Conservation (phyloP, 2,113 vertebrate species). For the Amblyopsis rosae region DNA sequence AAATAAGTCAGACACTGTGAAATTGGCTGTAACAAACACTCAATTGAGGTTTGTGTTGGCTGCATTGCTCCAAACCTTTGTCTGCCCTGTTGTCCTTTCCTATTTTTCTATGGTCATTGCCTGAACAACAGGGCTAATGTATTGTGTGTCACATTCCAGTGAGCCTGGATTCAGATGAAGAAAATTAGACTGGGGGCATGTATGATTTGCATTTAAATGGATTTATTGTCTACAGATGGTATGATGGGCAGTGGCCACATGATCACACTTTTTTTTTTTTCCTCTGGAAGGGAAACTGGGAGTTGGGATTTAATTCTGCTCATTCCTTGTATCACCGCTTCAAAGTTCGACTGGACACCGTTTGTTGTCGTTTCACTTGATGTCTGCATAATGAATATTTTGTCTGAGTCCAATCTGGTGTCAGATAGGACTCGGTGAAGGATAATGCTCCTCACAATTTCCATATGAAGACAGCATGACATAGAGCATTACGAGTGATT, state of each 20-base stretch:
- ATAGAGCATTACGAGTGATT: not conserved
- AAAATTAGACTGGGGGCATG: conserved; percentile 43
- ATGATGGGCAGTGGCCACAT: conserved; percentile 55
- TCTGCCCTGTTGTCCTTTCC: not conserved
- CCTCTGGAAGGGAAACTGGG: conserved; percentile 46
- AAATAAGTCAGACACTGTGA: not conserved
- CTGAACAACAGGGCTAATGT: conserved; percentile 6
- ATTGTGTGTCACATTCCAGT: conserved; percentile 48
- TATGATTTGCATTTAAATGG: conserved; percentile 77
- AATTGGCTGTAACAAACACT: not conserved
- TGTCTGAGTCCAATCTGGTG: conserved; percentile 36
- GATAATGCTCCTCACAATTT: conserved; percentile 6
- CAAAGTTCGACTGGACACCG: conserved; percentile 15
- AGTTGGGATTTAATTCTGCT: conserved; percentile 45
- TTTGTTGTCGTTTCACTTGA: conserved; percentile 4
- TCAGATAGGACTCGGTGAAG: conserved; percentile 12
- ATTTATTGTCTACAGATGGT: conserved; percentile 61
- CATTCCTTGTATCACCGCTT: conserved; percentile 7
- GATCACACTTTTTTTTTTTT: conserved; percentile 44
- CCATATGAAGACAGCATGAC: conserved; percentile 6
- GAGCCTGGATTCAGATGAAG: conserved; percentile 32
- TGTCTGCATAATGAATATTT: conserved; percentile 38
- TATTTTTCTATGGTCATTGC: not conserved
- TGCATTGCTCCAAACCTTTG: not conserved
- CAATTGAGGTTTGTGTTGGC: not conserved